Evolutionary conservation across 2,797 vertebrate genomes (phyloP), one percentile per base, ranked within the genome.

Genomic region (Aldrovandia affinis): DNA sequence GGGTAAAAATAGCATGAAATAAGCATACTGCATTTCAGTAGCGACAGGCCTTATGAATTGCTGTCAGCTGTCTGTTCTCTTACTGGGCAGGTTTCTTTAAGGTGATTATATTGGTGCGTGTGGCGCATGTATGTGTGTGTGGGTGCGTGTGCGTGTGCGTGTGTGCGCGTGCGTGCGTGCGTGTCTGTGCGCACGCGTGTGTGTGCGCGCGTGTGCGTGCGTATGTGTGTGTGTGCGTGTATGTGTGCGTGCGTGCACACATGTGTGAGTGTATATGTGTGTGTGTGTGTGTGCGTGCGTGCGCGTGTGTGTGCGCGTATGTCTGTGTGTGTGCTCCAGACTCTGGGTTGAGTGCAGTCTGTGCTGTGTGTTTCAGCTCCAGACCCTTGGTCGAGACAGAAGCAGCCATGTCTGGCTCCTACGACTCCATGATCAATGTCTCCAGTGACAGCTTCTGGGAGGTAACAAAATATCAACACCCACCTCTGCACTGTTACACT

Each of bases 371-470:
- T 80, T 84, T 89, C 70, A 89, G 91, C 91, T 36, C 86, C 89
- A 85, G 88, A 87, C 88, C 83, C 85, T 87, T 20, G 78, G 89
- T 39, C 39, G 14, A 47, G 6, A 77, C 73, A 77, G 42, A 77
- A 44, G 89, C 83, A 96, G 93, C 91, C 83, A 99, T 99, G 98
- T 99, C 98, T 81, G 97, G 97, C 89, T 93, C 96, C 30, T 98
- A 97, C 68, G 98, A 97, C 88, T 96, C 96, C 86, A 96, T 97
- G 93, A 95, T 95, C 0, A 98, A 99, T 86, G 97, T 99, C 86
- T 97, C 97, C 90, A 99, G 98, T 47, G 98, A 98, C 86, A 99
- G 98, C 93, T 99, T 99, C 94, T 99, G 98, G 98, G 98, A 99
- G 98, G 98, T 99, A 93, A 90, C 9, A 0, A 0, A 15, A 57